A percentile compares a stretch with the other conserved stretches of the same genome.
phyloP scores from a whole-genome alignment of 2,797 vertebrate genomes.

The Graptemys geographica region DNA sequence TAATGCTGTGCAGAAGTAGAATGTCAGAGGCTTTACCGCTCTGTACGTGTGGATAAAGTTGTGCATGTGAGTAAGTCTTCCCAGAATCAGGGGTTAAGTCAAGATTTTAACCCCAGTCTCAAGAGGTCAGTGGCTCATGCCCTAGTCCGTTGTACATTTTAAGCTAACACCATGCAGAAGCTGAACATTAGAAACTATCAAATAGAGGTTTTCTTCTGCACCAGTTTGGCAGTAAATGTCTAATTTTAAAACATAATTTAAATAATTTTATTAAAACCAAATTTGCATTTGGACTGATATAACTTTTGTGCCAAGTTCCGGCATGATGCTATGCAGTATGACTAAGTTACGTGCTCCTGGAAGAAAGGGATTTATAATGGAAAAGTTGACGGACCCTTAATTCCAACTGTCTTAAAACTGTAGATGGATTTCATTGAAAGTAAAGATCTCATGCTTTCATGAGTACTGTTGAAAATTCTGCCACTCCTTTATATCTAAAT shows the following conservation, averaged over 20 bases:
- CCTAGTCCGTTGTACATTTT: not conserved
- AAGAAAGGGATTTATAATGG: conserved; percentile 7
- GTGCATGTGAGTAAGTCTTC: not conserved
- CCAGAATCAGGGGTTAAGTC: not conserved
- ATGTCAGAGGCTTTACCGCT: not conserved
- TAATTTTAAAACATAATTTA: not conserved
- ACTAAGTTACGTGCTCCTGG: not conserved
- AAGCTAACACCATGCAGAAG: not conserved
- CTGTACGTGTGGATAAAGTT: not conserved
- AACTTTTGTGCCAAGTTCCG: not conserved
- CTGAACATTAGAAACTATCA: not conserved
- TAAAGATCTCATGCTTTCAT: not conserved
- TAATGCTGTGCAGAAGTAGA: not conserved
- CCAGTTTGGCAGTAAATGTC: not conserved
- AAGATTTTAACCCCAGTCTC: not conserved
- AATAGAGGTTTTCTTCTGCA: not conserved
- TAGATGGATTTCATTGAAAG: not conserved
- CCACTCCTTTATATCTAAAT: not conserved
- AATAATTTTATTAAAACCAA: not conserved
- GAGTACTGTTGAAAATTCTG: conserved; percentile 11
- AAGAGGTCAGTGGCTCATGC: not conserved
- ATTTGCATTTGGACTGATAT: not conserved
- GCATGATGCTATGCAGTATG: not conserved
- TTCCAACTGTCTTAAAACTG: not conserved
- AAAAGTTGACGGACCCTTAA: not conserved